Conservation (phyloP, 1,140 invertebrate species). For the Zaprionus lachaisei region DNA sequence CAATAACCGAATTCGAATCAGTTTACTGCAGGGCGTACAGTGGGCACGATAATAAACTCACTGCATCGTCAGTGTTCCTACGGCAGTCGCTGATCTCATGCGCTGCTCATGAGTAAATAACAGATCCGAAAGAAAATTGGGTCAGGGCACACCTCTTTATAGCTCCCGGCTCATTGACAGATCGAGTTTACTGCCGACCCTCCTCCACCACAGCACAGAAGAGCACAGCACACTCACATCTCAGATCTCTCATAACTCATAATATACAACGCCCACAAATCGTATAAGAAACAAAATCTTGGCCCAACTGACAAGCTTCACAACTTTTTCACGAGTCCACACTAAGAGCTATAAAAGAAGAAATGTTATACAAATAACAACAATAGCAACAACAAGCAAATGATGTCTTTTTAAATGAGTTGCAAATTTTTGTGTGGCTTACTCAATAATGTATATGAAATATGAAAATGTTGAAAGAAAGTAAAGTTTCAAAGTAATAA, state of each 20-base stretch:
- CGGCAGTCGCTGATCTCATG: constrained; percentile 61
- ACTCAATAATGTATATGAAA: background rate
- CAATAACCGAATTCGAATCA: constrained; percentile 13
- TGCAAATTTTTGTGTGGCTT: background rate
- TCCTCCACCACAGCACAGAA: background rate
- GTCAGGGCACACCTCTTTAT: constrained; percentile 76
- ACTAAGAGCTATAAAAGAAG: constrained; percentile 43
- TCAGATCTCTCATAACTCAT: constrained; percentile 65
- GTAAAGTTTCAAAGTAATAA: too few relatives aligned
- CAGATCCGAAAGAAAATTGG: constrained; percentile 55
- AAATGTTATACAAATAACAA: constrained; percentile 66
- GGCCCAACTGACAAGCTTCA: constrained; percentile 47
- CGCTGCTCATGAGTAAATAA: constrained; percentile 58
- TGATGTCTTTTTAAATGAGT: constrained; percentile 20
- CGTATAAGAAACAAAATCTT: constrained; percentile 33
- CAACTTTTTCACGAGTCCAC: constrained; percentile 57
- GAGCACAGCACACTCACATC: constrained; percentile 18
- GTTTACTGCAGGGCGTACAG: constrained; percentile 30
- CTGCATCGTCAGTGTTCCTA: constrained; percentile 55
- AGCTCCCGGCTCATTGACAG: constrained; percentile 59
- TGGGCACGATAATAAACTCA: constrained; percentile 41
- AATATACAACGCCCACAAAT: constrained; percentile 68
- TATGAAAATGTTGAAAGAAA: too few relatives aligned
- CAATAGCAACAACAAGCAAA: constrained; percentile 25
- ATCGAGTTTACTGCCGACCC: constrained; percentile 36